A percentile compares a stretch with the other conserved stretches of the same genome.
phyloP scores from a whole-genome alignment of 1,140 invertebrate species.

The Aphidius ervi region DNA sequence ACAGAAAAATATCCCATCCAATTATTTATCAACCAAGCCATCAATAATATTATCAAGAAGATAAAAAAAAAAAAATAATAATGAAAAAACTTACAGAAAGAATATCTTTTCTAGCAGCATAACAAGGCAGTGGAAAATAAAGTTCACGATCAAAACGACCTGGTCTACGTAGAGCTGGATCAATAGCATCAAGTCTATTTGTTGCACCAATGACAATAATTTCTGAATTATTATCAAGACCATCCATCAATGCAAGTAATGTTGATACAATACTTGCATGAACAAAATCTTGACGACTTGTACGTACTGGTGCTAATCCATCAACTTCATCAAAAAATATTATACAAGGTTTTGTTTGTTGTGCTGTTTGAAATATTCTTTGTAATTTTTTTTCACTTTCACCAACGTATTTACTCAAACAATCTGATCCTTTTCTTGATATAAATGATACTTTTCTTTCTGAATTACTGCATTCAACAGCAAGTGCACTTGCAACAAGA shows the following conservation, averaged over 20 bases:
- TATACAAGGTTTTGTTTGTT: constrained; percentile 67
- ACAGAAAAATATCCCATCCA: too few relatives aligned
- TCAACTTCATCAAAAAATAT: constrained; percentile 79
- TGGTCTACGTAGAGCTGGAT: constrained; percentile 68
- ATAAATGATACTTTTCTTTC: constrained; percentile 55
- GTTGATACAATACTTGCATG: constrained; percentile 57
- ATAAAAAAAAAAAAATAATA: too few relatives aligned
- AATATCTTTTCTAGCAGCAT: constrained; percentile 46
- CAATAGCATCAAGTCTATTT: constrained; percentile 68
- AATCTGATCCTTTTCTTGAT: constrained; percentile 54
- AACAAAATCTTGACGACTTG: constrained; percentile 64
- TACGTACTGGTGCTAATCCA: constrained; percentile 64
- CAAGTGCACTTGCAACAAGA: constrained; percentile 54
- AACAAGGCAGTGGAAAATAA: constrained; percentile 50
- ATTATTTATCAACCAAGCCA: too few relatives aligned
- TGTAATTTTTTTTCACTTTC: constrained; percentile 55
- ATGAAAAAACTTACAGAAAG: constrained; percentile 58
- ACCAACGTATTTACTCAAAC: constrained; percentile 56
- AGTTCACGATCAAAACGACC: constrained; percentile 62
- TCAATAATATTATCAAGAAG: too few relatives aligned
- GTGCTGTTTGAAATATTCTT: constrained; percentile 55
- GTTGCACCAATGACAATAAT: constrained; percentile 75
- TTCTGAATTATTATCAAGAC: constrained; percentile 59
- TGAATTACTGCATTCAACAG: constrained; percentile 51
- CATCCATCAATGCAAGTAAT: constrained; percentile 72